Percentiles rank a stretch among this genome's conserved stretches.
These are phyloP conservation scores for Trichonephila clavata DNA, from an alignment of 1,140 invertebrate species.

Conservation along the genomic window DNA sequence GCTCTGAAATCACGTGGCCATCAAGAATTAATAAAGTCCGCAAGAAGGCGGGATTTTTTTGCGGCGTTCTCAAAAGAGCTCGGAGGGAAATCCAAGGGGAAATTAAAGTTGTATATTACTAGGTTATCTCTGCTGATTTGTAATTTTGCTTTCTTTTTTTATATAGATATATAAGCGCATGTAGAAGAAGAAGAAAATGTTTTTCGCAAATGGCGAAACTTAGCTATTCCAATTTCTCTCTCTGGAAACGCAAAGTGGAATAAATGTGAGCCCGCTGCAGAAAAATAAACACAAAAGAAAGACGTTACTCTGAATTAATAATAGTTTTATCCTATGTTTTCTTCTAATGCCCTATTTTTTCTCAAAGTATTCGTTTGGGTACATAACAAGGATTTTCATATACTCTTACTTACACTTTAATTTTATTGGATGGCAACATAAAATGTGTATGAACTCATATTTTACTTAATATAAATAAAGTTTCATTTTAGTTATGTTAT, in stretches of 20 bases:
- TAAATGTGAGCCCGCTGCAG: conserved; percentile 42
- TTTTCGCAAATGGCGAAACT: conserved; percentile 63
- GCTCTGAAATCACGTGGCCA: conserved; percentile 76
- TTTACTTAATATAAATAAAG: no score
- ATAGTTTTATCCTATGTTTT: conserved; percentile 8
- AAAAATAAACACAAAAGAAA: conserved; percentile 48
- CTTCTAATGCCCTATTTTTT: neutral
- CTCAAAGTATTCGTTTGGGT: neutral
- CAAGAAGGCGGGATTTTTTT: conserved; percentile 10
- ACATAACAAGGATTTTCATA: neutral
- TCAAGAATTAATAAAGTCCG: conserved; percentile 74
- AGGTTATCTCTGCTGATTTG: conserved; percentile 75
- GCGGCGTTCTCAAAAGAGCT: conserved; percentile 63
- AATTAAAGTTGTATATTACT: conserved; percentile 77
- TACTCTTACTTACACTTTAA: neutral
- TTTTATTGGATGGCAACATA: neutral
- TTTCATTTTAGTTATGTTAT: no score
- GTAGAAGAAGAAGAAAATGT: conserved; percentile 19
- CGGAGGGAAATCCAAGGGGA: conserved; percentile 66
- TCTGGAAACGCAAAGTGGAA: conserved; percentile 69
- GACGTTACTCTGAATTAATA: conserved; percentile 33
- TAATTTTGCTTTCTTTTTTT: conserved; percentile 75
- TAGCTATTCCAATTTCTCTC: conserved; percentile 73
- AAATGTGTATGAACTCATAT: no score
- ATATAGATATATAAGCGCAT: conserved; percentile 42